phyloP scores from a whole-genome alignment of 2,888 invertebrate species.

The Antheraea assamensis region DNA sequence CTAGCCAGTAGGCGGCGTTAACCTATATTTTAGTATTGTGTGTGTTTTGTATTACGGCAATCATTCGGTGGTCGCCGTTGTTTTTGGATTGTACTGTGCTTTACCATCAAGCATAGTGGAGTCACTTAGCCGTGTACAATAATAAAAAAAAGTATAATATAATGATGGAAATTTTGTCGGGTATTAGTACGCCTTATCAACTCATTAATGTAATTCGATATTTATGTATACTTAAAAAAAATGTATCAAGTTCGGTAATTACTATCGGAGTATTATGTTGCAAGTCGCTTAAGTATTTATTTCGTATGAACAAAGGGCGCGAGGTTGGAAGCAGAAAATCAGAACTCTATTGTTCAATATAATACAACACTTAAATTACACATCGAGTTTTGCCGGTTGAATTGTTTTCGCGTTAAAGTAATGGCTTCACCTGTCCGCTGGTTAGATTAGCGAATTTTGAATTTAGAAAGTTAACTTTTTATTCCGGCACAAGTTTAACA shows the following conservation, averaged over 20 bases:
- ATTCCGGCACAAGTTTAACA: slow-evolving; percentile 63
- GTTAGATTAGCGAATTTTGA: slow-evolving; percentile 72
- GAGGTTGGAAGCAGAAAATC: slow-evolving; percentile 8
- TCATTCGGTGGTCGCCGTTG: too few relatives aligned
- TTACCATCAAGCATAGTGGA: too few relatives aligned
- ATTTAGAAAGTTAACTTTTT: slow-evolving; percentile 79
- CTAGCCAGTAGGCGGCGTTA: too few relatives aligned
- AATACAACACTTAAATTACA: slow-evolving; percentile 23
- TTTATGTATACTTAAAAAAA: neutral
- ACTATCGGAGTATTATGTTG: slow-evolving; percentile 8
- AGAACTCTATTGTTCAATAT: slow-evolving; percentile 27
- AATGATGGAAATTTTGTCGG: neutral
- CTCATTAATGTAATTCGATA: neutral
- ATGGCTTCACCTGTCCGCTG: slow-evolving; percentile 46
- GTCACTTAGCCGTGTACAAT: too few relatives aligned
- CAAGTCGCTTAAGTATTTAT: neutral
- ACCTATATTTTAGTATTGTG: too few relatives aligned
- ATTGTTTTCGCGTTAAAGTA: slow-evolving; percentile 23
- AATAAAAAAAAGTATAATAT: too few relatives aligned
- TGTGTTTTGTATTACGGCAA: too few relatives aligned
- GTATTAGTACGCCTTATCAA: neutral
- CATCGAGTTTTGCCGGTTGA: slow-evolving; percentile 11
- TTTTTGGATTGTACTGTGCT: too few relatives aligned
- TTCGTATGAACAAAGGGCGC: neutral
- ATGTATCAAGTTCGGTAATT: neutral